phyloP scores from a whole-genome alignment of 2,888 invertebrate species.

The Drosophila nr. fundita region DNA sequence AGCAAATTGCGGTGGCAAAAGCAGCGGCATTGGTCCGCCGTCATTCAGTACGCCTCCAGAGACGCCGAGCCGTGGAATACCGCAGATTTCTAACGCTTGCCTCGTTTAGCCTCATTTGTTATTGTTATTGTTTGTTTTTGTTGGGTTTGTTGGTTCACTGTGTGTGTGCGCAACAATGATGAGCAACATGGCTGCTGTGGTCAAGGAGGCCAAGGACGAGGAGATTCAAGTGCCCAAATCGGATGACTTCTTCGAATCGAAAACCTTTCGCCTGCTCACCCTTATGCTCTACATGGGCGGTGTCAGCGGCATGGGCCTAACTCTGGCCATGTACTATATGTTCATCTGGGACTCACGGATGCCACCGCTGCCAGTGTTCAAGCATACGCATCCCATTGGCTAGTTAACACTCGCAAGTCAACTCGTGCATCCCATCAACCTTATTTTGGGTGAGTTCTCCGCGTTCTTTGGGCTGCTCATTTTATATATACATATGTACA shows the following conservation, averaged over 20 bases:
- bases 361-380: conserved; percentile 83
- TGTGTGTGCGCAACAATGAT: conserved; percentile 9
- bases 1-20: conserved; percentile 23
- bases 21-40: conserved; percentile 19
- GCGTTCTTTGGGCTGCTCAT: not conserved
- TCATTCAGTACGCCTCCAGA: conserved; percentile 63
- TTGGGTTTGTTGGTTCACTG: not conserved
- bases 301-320: conserved; percentile 82
- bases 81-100: conserved; percentile 39
- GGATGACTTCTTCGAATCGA: conserved; percentile 81
- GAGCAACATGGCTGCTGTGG: conserved; percentile 52
- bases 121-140: conserved; percentile 10
- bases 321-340: conserved; percentile 82
- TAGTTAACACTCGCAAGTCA: conserved; percentile 44
- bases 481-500: not conserved
- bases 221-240: conserved; percentile 76
- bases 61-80: conserved; percentile 57
- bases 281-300: conserved; percentile 82
- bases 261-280: conserved; percentile 81
- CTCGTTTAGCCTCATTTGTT: not conserved
- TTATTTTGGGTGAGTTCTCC: not conserved
- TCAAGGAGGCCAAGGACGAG: conserved; percentile 74
- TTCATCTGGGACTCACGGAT: conserved; percentile 84
- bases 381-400: conserved; percentile 82
- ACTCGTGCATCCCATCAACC: not conserved